Evolutionary conservation across 2,888 invertebrate genomes (phyloP), one percentile per base, ranked within the genome.

Genomic region (Rhingia campestris): DNA sequence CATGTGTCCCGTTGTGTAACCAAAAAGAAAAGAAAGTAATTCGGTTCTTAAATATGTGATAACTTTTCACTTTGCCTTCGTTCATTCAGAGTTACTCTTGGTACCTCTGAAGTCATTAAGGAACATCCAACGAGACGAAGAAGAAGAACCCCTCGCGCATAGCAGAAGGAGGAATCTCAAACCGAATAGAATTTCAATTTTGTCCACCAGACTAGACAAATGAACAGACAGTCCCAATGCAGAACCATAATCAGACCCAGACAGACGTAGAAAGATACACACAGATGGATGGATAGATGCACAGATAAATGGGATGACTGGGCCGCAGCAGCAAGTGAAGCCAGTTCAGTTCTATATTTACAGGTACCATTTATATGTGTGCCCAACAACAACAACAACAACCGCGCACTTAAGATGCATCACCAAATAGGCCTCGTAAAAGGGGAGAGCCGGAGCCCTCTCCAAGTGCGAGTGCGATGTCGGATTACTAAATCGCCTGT

Each of bases 191-290:
- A 69, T 47, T 73, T 74, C 69, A 77, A 74, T 84, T 84, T 84
- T 84, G 82, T 84, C 82, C 79, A 69, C 82, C 54, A 47, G 79
- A 70, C 79, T 32, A 79, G 82, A 84, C 82, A 79, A 82, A 77
- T 76, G 76, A 67, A 72, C 54, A 81, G 76, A 72, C 81, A 32
- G 63, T 66, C 53, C 54, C 32, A 61, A n/a, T 1, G 9, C 32
- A 61, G 73, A 73, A 63, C 74, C 79, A 80, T 54, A 73, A 72
- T 59, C 59, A 72, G 59, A 61, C 53, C 51, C 75, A 53, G 53
- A 54, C 59, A 70, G 64, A 66, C 70, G 59, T n/a, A 56, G 41
- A 35, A 35, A 45, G 58, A 76, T 63, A 74, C 63, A 73, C 58
- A 47, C 51, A 69, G 77, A 82, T 74, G 49, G 69, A 84, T 54